Evolutionary conservation across 2,113 vertebrate genomes (phyloP), one percentile per base, ranked within the genome.

Genomic region (Anseranas semipalmata): DNA sequence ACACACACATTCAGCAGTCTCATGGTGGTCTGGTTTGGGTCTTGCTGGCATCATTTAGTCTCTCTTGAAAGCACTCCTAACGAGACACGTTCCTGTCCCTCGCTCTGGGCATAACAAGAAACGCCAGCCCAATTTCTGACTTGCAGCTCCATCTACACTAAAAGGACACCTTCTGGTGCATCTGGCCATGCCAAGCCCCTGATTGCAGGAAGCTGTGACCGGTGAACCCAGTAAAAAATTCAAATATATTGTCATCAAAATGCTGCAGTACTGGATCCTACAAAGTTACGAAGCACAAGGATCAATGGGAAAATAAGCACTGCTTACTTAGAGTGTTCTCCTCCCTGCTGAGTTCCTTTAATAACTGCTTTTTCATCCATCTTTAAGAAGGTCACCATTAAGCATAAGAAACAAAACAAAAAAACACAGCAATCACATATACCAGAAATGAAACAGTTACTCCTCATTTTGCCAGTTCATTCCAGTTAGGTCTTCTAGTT

Each of bases 121-220:
- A 60, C 0, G 1, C 10, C 55, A 77, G 16, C 15, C 12, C 25
- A 1, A 1, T 6, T 56, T 32, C 52, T 46, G 62, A 2, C 58
- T 41, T 39, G 41, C 63, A 86, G 71, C 32, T 65, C 35, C 12
- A 30, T 28, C 62, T 20, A 0, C 1, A 14, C 39, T 19, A 41
- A 48, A 25, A 59, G 43, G 79, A 37, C 30, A 75, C 15, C 48
- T 56, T 16, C 1, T 39, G 12, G 39, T 24, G 27, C 39, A 39
- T 10, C 28, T 20, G 24, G 35, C 41, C 3, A 1, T 4, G 27
- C 68, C 63, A 59, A 80, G 33, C 22, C 27, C 45, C 72, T 8
- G 10, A 39, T 39, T 17, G 48, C 33, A n/a, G 11, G 22, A 18
- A 71, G 52, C n/a, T 41, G 19, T 6, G 35, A 68, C 15, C 28